A percentile compares a stretch with the other conserved stretches of the same genome.
phyloP scores from a whole-genome alignment of 2,797 vertebrate species.

The Cirrhinus mrigala region DNA sequence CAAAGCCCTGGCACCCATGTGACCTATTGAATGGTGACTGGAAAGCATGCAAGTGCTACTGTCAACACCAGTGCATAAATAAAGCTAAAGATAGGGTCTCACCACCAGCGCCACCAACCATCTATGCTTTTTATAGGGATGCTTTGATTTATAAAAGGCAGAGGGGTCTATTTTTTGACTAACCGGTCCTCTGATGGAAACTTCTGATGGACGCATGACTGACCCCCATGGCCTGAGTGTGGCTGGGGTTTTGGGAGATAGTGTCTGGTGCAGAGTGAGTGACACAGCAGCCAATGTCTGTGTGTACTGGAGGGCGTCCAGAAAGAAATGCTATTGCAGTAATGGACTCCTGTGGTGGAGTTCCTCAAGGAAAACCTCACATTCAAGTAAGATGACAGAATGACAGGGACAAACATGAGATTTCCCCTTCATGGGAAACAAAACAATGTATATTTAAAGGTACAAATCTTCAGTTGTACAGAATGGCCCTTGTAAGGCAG shows the following conservation, averaged over 20 bases:
- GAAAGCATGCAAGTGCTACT: conserved; percentile 83
- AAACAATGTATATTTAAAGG: background rate
- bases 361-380: conserved; percentile 53
- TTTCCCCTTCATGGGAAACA: background rate
- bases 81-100: conserved; percentile 84
- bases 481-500: background rate
- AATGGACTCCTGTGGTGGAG: conserved; percentile 28
- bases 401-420: conserved; percentile 15
- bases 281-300: conserved; percentile 64
- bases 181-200: conserved; percentile 73
- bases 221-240: conserved; percentile 74
- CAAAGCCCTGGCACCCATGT: conserved; percentile 68
- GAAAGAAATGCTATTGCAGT: conserved; percentile 35
- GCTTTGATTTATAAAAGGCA: conserved; percentile 89
- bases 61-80: conserved; percentile 91
- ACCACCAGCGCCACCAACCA: conserved; percentile 80
- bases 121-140: conserved; percentile 89
- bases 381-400: conserved; percentile 10
- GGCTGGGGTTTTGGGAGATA: conserved; percentile 73
- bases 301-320: conserved; percentile 71
- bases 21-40: conserved; percentile 80
- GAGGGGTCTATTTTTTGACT: conserved; percentile 84
- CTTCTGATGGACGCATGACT: conserved; percentile 78
- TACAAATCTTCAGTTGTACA: background rate
- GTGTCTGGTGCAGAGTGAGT: conserved; percentile 66